phyloP scores from a whole-genome alignment of 2,888 invertebrate genomes.

The Brachypterus glaber region DNA sequence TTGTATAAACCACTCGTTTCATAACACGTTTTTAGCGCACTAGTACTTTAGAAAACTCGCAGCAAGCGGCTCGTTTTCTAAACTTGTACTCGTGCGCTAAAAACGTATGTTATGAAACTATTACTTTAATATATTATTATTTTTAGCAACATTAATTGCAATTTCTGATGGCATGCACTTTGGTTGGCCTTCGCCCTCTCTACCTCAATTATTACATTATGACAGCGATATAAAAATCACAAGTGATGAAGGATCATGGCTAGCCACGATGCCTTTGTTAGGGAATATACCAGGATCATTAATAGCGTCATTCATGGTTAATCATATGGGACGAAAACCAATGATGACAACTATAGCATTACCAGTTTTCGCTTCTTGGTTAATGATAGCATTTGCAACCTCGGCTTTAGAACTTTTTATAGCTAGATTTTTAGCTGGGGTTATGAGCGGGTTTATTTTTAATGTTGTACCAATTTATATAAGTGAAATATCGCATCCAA shows the following conservation, averaged over 20 bases:
- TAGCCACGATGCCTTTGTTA: conserved; percentile 51
- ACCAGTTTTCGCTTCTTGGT: background rate
- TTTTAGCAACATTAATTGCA: too few species aligned
- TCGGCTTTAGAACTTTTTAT: background rate
- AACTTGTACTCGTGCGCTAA: too few species aligned
- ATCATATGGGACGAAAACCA: conserved; percentile 22
- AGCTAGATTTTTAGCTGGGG: conserved; percentile 9
- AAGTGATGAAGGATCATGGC: conserved; percentile 46
- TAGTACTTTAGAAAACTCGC: too few species aligned
- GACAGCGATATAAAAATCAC: conserved; percentile 42
- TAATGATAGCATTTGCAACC: background rate
- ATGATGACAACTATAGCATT: background rate
- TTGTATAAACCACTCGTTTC: too few species aligned
- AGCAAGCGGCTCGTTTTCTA: too few species aligned
- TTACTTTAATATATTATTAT: too few species aligned
- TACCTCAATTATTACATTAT: conserved; percentile 38
- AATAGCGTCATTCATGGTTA: conserved; percentile 45
- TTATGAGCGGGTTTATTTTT: conserved; percentile 37
- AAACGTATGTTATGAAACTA: too few species aligned
- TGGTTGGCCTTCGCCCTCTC: conserved; percentile 48
- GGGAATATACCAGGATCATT: conserved; percentile 50
- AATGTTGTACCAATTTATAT: conserved; percentile 43
- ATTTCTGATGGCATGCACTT: conserved; percentile 20
- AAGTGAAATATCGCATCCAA: conserved; percentile 43
- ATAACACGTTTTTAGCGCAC: too few species aligned